A percentile compares a stretch with the other conserved stretches of the same genome.
Conservation (phyloP, 2,113 vertebrate genomes). For the Chelonoidis abingdonii region DNA sequence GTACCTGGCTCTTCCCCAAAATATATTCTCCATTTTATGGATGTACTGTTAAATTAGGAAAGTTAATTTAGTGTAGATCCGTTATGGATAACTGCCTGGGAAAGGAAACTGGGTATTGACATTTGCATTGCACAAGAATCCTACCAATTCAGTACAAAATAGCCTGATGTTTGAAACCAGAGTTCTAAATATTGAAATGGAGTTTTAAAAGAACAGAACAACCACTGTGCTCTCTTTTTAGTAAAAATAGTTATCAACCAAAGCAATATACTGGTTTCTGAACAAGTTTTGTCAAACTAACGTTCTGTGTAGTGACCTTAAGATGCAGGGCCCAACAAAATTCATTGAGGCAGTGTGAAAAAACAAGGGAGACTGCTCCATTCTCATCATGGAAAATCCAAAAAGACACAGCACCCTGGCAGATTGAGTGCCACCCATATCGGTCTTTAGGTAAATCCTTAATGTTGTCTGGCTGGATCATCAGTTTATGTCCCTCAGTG, state of each 20-base stretch:
- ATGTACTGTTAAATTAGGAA: neutral
- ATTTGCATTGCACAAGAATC: neutral
- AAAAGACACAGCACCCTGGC: too few species aligned
- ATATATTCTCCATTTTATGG: neutral
- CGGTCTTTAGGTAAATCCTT: too few species aligned
- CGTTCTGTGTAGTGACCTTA: too few species aligned
- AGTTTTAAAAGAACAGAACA: neutral
- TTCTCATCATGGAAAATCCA: too few species aligned
- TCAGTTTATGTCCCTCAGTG: too few species aligned
- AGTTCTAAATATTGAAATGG: neutral
- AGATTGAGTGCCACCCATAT: too few species aligned
- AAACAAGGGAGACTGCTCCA: too few species aligned
- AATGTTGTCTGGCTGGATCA: too few species aligned
- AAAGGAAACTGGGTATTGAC: neutral
- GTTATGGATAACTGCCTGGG: neutral
- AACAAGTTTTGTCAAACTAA: neutral
- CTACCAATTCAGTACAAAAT: neutral
- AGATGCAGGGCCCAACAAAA: too few species aligned
- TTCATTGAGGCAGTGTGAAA: too few species aligned
- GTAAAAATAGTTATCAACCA: neutral
- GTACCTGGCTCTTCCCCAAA: neutral
- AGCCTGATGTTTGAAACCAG: neutral
- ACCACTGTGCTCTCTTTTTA: neutral
- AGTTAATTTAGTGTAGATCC: neutral
- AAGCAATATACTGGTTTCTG: too few species aligned